Evolutionary conservation across 2,797 vertebrate species (phyloP).

Genomic region (Pachyuromys duprasi): DNA sequence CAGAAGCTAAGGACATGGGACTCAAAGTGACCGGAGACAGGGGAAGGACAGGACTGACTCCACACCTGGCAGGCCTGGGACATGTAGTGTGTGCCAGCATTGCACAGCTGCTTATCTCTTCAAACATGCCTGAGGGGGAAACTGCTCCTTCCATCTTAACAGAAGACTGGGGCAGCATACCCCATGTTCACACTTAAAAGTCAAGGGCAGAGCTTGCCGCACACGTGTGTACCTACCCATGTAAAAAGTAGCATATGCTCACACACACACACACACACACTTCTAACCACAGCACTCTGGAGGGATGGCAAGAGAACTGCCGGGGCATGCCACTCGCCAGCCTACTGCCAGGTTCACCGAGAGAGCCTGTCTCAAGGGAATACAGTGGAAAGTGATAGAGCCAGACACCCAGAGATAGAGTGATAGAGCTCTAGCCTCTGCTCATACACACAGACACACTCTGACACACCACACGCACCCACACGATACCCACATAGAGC

Average conservation of each 20-base stretch:
- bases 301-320: fast-evolving
- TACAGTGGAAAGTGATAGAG: no score
- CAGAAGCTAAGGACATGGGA: fast-evolving
- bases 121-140: not conserved
- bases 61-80: no score
- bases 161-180: not conserved
- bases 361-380: not conserved
- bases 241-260: not conserved
- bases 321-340: not conserved
- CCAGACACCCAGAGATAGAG: not conserved
- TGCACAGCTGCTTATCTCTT: fast-evolving
- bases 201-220: not conserved
- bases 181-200: not conserved
- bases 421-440: not conserved
- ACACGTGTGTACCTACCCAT: not conserved
- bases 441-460: not conserved
- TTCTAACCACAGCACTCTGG: no score
- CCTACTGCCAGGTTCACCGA: not conserved
- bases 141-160: not conserved
- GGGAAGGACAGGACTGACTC: not conserved
- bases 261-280: no score
- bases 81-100: not conserved
- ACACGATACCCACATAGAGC: not conserved
- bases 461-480: not conserved
- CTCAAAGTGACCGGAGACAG: not conserved